Evolutionary conservation across 2,113 vertebrate genomes (phyloP).

Genomic region (Oncorhynchus mykiss): DNA sequence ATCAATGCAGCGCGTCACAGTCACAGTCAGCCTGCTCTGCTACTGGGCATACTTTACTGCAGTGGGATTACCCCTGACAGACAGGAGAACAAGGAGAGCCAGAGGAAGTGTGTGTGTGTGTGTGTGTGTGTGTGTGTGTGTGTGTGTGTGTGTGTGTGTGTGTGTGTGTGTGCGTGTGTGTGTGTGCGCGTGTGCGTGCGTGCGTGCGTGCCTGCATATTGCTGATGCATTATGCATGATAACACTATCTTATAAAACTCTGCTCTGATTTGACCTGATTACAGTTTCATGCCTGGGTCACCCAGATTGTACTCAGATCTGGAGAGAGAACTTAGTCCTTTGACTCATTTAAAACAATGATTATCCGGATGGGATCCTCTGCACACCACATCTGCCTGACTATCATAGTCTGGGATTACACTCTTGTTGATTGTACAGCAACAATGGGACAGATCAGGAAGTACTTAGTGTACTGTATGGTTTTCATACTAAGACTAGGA

Average conservation of each 20-base stretch:
- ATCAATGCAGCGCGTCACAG: slow-evolving; percentile 40
- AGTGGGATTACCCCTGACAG: slow-evolving; percentile 63
- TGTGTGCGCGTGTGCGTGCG: background rate
- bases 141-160: too few relatives aligned
- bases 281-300: slow-evolving; percentile 60
- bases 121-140: too few relatives aligned
- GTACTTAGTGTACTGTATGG: too few relatives aligned
- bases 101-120: slow-evolving; percentile 29
- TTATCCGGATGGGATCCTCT: slow-evolving; percentile 14
- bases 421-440: background rate
- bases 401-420: background rate
- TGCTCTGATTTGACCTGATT: slow-evolving; percentile 69
- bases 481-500: too few relatives aligned
- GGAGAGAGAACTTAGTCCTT: slow-evolving; percentile 40
- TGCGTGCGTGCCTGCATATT: background rate
- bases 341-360: slow-evolving; percentile 44
- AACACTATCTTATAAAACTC: slow-evolving; percentile 66
- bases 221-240: slow-evolving; percentile 58
- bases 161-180: too few relatives aligned
- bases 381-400: slow-evolving; percentile 13
- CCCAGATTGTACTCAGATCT: slow-evolving; percentile 61
- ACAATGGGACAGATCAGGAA: too few relatives aligned
- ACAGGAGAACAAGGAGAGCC: slow-evolving; percentile 58
- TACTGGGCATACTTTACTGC: slow-evolving; percentile 45
- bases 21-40: slow-evolving; percentile 23